These are phyloP conservation scores for Sebastes diaconus DNA, from an alignment of 2,797 vertebrate genomes.

Conservation along the genomic window DNA sequence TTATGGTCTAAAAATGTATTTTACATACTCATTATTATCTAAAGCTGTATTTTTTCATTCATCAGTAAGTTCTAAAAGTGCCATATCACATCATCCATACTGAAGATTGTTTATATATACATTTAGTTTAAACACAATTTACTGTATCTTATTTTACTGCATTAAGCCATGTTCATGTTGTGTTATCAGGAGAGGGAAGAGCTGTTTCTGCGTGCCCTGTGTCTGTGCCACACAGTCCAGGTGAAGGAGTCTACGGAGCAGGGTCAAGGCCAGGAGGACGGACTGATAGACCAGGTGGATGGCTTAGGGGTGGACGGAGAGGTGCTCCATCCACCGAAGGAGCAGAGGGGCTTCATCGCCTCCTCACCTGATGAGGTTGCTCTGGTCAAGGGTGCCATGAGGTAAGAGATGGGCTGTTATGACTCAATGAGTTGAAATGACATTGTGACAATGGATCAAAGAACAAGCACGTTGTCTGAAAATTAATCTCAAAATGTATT, in stretches of 20 bases:
- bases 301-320: constrained; percentile 69
- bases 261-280: constrained; percentile 70
- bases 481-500: neutral
- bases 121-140: neutral
- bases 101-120: neutral
- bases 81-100: neutral
- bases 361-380: constrained; percentile 97
- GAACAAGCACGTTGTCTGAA: neutral
- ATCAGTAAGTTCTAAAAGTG: neutral
- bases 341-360: constrained; percentile 86
- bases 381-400: constrained; percentile 94
- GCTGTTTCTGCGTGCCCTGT: constrained; percentile 94
- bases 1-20: too few species aligned
- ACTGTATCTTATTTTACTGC: neutral
- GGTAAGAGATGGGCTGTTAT: constrained; percentile 77
- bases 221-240: constrained; percentile 97
- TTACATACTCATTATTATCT: too few species aligned
- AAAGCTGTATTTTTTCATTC: too few species aligned
- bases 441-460: neutral
- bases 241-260: constrained; percentile 86
- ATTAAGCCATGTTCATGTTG: neutral
- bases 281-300: constrained; percentile 82
- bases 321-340: constrained; percentile 22
- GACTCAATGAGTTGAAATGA: neutral
- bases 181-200: constrained; percentile 89